Evolutionary conservation across 2,888 invertebrate species (phyloP).

Genomic region (Dynastes hyllus): DNA sequence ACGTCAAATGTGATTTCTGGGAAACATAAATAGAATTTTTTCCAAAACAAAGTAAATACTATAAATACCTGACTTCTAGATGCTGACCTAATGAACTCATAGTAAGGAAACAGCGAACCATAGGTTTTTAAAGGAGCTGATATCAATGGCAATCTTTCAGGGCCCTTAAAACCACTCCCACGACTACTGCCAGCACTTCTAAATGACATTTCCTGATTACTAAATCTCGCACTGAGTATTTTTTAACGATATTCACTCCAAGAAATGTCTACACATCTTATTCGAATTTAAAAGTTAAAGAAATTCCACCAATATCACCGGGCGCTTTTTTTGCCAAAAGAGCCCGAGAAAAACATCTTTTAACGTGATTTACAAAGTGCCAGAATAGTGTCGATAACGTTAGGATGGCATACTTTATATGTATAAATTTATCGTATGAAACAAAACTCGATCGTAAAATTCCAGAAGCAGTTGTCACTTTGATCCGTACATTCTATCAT

Average conservation of each 20-base stretch:
- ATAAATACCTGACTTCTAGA: constrained; percentile 65
- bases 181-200: constrained; percentile 51
- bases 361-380: background rate
- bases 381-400: background rate
- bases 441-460: background rate
- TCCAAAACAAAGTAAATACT: constrained; percentile 42
- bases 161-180: constrained; percentile 31
- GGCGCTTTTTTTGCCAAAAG: background rate
- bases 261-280: background rate
- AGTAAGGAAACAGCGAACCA: constrained; percentile 78
- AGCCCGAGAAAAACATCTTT: background rate
- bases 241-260: no score
- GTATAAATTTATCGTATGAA: background rate
- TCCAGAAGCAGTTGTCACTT: background rate
- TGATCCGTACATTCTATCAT: background rate
- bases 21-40: background rate
- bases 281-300: background rate
- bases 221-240: background rate
- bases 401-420: background rate
- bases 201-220: constrained; percentile 51
- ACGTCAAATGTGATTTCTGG: background rate
- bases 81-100: constrained; percentile 75
- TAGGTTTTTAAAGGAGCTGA: constrained; percentile 73
- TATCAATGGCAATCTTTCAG: constrained; percentile 65
- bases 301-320: background rate